Conservation (phyloP, 53 echinoderm and acorn worm genomes). For the Temnopleurus reevesii region DNA sequence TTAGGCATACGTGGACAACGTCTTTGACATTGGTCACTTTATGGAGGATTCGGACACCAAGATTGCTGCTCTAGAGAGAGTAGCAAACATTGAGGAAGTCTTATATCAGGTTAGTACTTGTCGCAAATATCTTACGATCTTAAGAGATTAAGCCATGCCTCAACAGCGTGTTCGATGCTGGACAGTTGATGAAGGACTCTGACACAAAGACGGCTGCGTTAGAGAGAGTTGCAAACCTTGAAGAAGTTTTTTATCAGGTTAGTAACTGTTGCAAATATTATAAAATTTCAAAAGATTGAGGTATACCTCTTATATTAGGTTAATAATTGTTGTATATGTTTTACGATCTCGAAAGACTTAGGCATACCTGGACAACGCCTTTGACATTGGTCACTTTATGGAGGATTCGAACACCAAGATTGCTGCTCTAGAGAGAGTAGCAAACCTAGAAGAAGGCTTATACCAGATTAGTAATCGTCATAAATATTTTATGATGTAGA, state of each 20-base stretch:
- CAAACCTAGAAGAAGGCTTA: slow-evolving; percentile 81
- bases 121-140: no score
- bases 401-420: slow-evolving; percentile 98
- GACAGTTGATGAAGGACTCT: slow-evolving; percentile 94
- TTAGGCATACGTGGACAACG: slow-evolving; percentile 97
- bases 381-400: slow-evolving; percentile 96
- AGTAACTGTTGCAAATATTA: no score
- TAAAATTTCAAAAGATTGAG: no score
- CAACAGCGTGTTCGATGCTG: slow-evolving; percentile 97
- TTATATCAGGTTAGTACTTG: slow-evolving; percentile 76
- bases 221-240: slow-evolving; percentile 85
- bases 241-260: slow-evolving; percentile 91
- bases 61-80: slow-evolving; percentile 89
- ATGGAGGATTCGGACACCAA: slow-evolving; percentile 99
- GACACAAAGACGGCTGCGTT: slow-evolving; percentile 94
- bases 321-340: no score
- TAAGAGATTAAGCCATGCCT: slow-evolving; percentile 98
- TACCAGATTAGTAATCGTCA: slow-evolving; percentile 73
- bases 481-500: no score
- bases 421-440: slow-evolving; percentile 86
- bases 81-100: slow-evolving; percentile 79
- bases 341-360: no score
- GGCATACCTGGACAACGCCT: slow-evolving; percentile 97
- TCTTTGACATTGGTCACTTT: slow-evolving; percentile 95
- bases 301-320: no score